Base-by-base conservation (phyloP, 2,113 vertebrate genomes). In the Pachyramphus minor region DNA sequence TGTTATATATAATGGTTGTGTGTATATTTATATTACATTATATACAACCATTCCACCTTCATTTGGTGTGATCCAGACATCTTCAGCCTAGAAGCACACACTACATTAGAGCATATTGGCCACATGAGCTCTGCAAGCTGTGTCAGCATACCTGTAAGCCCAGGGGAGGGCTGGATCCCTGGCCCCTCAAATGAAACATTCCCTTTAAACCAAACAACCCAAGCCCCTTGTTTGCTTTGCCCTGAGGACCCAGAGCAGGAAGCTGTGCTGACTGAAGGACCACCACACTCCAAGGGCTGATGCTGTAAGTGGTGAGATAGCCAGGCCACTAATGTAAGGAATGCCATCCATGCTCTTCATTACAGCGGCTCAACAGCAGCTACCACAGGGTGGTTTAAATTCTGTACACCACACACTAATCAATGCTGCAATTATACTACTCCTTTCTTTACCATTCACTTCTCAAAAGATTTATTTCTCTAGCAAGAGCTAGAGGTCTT, bases 81-180 rank as follows among this genome's bases (percentile, higher is more conserved):
- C 72, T 63, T 25, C 76, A 93, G 64, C 55, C 75, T 45, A 41
- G 53, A 89, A 93, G 24, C 37, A 33, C 8, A 11, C 5, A 3
- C 18, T 14, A 6, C 1, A 1, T 39, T 15, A 14, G 18, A 77
- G 55, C 5, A 8, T 13, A 14, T 3, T 11, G 35, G 35, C 12
- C 76, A 44, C 45, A 56, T 2, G 37, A 42, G 22, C n/a, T 74
- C 37, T 45, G 55, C 68, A 60, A 35, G 69, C 37, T 23, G 67
- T 9, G 37, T 8, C 44, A 3, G 0, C 15, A 30, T 0, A 69
- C 8, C 58, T 28, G 58, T 0, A 1, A 1, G 5, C 30, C n/a
- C 72, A 39, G 2, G 6, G 25, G 17, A 80, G 37, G 33, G 58
- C 28, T 84, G 67, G 33, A n/a, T 4, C n/a, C 18, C 31, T 8